These are phyloP conservation scores for Pelodytes ibericus DNA, from an alignment of 2,797 vertebrate species.

Conservation along the genomic window DNA sequence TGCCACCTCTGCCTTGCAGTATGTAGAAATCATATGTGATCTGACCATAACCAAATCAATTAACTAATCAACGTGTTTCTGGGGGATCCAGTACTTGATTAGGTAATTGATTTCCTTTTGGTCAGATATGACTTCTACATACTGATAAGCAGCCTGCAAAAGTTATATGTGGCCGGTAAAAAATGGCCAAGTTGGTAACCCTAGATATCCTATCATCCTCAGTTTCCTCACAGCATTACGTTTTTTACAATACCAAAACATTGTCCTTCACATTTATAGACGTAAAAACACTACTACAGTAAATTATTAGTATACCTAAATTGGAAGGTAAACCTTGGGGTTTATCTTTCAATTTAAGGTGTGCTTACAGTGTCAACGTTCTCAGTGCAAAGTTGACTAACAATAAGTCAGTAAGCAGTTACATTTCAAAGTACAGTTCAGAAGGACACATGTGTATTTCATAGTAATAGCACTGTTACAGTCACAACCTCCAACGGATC, in stretches of 20 bases:
- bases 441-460: background rate
- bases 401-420: background rate
- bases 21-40: too few species aligned
- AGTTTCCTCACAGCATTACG: background rate
- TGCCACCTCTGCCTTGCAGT: too few species aligned
- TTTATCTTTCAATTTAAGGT: background rate
- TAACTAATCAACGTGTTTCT: too few species aligned
- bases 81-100: too few species aligned
- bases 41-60: too few species aligned
- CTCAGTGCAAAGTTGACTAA: background rate
- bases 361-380: background rate
- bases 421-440: slow-evolving; percentile 1
- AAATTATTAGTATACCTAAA: background rate
- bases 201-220: too few species aligned
- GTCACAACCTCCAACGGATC: background rate
- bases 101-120: too few species aligned
- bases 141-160: too few species aligned
- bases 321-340: background rate
- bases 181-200: too few species aligned
- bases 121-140: too few species aligned
- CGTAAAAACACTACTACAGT: background rate
- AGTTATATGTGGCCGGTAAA: too few species aligned
- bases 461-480: background rate
- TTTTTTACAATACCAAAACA: background rate
- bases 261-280: background rate